Evolutionary conservation across 2,113 vertebrate genomes (phyloP).

Genomic region (Chamaetylas fuelleborni): DNA sequence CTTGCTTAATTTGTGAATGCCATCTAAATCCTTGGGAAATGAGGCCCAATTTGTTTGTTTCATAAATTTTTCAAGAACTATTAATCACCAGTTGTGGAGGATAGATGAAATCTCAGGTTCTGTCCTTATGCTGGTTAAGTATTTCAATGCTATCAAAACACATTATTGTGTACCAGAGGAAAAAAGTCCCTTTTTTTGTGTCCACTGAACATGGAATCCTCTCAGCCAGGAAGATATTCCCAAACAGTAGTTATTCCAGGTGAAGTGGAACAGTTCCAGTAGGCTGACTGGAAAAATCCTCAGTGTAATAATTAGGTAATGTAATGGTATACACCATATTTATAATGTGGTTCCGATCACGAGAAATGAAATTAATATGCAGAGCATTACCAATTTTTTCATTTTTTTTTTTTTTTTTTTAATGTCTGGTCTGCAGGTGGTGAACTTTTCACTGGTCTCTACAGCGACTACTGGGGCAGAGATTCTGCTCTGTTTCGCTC

Average conservation of each 20-base stretch:
- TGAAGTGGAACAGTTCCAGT: not conserved
- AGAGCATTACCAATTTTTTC: not conserved
- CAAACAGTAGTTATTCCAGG: not conserved
- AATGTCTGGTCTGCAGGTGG: slow-evolving; percentile 68
- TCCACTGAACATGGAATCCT: not conserved
- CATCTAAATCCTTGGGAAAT: not conserved
- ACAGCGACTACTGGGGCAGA: slow-evolving; percentile 94
- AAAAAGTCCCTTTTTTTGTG: not conserved
- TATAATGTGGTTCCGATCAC: not conserved
- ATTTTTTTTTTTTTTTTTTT: not conserved
- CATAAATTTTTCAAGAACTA: not conserved
- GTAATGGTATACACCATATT: not conserved
- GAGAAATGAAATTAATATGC: not conserved
- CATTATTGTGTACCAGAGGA: not conserved
- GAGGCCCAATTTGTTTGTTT: not conserved
- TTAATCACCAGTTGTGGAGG: not conserved
- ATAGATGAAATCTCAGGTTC: not conserved
- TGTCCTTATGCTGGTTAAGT: not conserved
- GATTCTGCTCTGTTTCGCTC: slow-evolving; percentile 88
- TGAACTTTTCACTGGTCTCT: slow-evolving; percentile 88
- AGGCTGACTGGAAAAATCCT: not conserved
- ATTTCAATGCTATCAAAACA: not conserved
- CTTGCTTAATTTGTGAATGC: not conserved
- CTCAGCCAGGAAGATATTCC: not conserved
- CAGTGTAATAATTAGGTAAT: not conserved